Base-by-base conservation (phyloP, 2,113 vertebrate genomes). In the Ceratotherium simum region DNA sequence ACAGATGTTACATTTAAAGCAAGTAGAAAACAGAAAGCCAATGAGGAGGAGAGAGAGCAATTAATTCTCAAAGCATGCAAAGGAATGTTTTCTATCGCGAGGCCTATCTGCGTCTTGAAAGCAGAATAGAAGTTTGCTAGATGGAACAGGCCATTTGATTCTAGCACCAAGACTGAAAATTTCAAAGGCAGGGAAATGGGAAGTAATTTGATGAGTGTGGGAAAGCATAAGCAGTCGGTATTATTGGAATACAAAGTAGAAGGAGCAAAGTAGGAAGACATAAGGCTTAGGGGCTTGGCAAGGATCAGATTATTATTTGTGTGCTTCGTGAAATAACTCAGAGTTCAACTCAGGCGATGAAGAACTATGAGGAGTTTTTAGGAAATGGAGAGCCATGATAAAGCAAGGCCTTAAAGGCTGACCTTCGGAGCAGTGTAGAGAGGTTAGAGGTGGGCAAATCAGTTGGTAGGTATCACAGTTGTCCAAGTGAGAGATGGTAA, bases 31-130 rank as follows among this genome's bases (percentile, higher is more conserved):
- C 56, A 51, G 12, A 82, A 82, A 80, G 18, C 8, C n/a, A 76
- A 69, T 2, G 4, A 76, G 64, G 69, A 62, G 23, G 42, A 80
- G 48, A 67, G 56, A 82, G 3, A 65, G 18, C 18, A 69, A 75
- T 8, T 67, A 51, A 42, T 81, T 64, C 11, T 90, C 54, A 75
- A 29, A 85, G 25, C 64, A 83, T 27, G 27, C 9, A 18, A 75
- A 64, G 29, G 67, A 33, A n/a, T 58, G 17, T 92, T 82, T 95
- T 92, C 78, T 58, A 78, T 72, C 80, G 12, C 82, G 65, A 92
- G 17, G 70, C 6, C 23, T 75, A 12, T 17, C 23, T 64, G 8
- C 84, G 48, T 48, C 31, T 87, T 84, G 56, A 86, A 95, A 92
- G 23, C 8, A 79, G 23, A 79, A 76, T 8, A 60, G n/a, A 97